Evolutionary conservation across 2,888 invertebrate species (phyloP).

Genomic region (Diabrotica balteata): DNA sequence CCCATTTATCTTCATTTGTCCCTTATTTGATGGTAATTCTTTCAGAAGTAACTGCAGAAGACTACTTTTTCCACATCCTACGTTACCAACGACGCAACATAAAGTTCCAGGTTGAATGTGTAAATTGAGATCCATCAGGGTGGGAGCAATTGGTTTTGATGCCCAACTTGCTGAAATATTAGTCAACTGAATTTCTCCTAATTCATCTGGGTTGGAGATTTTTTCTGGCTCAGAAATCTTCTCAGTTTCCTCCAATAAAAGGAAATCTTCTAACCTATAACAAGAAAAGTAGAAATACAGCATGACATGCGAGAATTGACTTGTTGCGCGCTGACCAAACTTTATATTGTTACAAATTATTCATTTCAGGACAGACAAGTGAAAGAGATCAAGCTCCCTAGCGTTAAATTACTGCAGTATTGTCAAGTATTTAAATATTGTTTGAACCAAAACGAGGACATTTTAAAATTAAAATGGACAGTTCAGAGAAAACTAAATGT

Average conservation of each 20-base stretch:
- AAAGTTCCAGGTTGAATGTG: slow-evolving; percentile 60
- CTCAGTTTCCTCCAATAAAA: slow-evolving; percentile 44
- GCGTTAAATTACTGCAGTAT: no score
- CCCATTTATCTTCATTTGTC: slow-evolving; percentile 70
- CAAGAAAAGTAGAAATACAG: not conserved
- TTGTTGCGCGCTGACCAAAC: no score
- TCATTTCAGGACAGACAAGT: no score
- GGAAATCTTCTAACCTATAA: slow-evolving; percentile 47
- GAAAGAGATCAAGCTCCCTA: no score
- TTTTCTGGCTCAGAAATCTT: not conserved
- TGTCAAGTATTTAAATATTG: no score
- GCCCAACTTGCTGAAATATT: slow-evolving; percentile 49
- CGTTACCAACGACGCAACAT: slow-evolving; percentile 65
- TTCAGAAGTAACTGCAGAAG: slow-evolving; percentile 75
- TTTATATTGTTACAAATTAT: no score
- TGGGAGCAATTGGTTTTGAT: slow-evolving; percentile 49
- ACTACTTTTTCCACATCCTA: slow-evolving; percentile 75
- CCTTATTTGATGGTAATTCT: slow-evolving; percentile 71
- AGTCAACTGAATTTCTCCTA: slow-evolving; percentile 37
- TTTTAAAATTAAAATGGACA: no score
- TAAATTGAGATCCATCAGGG: slow-evolving; percentile 62
- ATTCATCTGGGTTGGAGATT: not conserved
- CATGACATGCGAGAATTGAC: no score
- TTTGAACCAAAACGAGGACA: no score
- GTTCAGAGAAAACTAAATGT: no score